phyloP scores from a whole-genome alignment of 2,888 invertebrate species.

The Tipula lateralis region DNA sequence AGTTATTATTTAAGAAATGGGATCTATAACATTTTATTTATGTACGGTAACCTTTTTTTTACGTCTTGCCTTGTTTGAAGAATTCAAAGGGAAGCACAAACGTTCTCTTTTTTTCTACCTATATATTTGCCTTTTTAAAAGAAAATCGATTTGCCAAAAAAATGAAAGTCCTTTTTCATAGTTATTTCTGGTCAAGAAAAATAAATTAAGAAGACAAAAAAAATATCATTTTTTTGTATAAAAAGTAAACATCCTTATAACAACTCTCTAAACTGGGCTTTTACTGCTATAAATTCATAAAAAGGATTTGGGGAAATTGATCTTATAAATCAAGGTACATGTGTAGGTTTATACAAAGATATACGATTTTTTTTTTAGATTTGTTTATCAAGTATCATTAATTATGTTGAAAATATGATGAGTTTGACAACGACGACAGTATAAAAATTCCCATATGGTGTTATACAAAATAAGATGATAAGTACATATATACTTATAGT shows the following conservation, averaged over 20 bases:
- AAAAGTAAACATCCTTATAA: background rate
- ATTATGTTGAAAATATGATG: background rate
- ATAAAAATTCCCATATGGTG: too few species aligned
- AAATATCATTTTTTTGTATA: background rate
- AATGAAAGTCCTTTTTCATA: background rate
- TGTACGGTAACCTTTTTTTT: background rate
- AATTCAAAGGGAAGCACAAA: background rate
- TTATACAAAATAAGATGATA: too few species aligned
- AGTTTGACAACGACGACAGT: background rate
- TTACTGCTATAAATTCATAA: background rate
- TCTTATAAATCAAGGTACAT: background rate
- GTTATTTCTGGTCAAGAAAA: background rate
- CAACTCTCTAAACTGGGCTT: background rate
- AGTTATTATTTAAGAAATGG: background rate
- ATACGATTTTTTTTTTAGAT: background rate
- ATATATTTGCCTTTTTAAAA: background rate
- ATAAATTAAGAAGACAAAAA: background rate
- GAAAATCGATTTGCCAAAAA: background rate
- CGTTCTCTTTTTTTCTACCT: background rate
- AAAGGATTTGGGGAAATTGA: background rate
- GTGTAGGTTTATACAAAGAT: background rate
- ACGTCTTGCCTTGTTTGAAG: background rate
- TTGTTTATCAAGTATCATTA: background rate
- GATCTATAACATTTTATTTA: constrained; percentile 16
- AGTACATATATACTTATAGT: background rate